Base-by-base conservation (phyloP, 2,113 vertebrate genomes). In the Aptenodytes patagonicus region DNA sequence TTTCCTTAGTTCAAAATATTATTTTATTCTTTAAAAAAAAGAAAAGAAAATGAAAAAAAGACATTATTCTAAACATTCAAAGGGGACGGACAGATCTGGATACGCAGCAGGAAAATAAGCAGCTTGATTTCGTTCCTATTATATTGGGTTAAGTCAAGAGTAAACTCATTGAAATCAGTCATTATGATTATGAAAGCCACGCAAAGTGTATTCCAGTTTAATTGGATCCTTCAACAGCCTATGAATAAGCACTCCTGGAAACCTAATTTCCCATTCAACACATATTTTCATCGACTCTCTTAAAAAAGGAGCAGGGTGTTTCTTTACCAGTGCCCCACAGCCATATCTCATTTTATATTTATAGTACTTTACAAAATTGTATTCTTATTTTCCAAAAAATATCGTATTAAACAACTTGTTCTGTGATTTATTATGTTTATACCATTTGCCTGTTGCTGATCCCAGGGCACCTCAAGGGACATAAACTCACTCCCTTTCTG, bases 351-450 rank as follows among this genome's bases (percentile, higher is more conserved):
- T 81, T 89, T 95, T 65, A n/a, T 86, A 90, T 96, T 94, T 94
- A 95, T 40, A 60, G 7, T 55, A 18, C 57, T 52, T 95, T 57
- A 90, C 34, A 83, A 83, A 85, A 87, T 2, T 40, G 14, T 9
- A 69, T 65, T 96, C 82, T 87, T 88, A 84, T 36, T 97, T 93
- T 54, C 44, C 3, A 73, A 61, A 71, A 72, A 66, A 93, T 94
- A 52, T 91, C 31, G 21, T 61, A 95, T 83, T 94, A 93, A 97
- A 76, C 46, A 92, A 82, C 77, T 85, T 92, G 64, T 73, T 61
- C 26, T 34, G 40, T 93, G 94, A 94, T 90, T 97, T 97, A 93
- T 69, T 79, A 38, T 81, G 86, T 84, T 95, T 97, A 90, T 42
- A 93, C 84, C 47, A 62, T 80, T 96, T 94, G 89, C 89, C 55